Evolutionary conservation across 2,888 invertebrate genomes (phyloP).

Genomic region (Plusia festucae): DNA sequence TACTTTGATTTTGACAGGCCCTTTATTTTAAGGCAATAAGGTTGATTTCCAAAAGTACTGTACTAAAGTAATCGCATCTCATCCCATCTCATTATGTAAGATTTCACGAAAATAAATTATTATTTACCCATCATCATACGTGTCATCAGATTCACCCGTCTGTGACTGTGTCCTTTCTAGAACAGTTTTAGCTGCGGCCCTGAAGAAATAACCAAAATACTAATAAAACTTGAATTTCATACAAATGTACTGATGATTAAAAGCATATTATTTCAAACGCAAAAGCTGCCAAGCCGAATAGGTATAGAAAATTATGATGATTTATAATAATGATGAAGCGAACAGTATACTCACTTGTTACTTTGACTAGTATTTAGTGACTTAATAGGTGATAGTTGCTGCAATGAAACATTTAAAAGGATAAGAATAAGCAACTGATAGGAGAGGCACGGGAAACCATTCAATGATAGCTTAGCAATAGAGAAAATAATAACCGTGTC

Average conservation of each 20-base stretch:
- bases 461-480: conserved; percentile 59
- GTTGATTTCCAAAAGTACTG: no score
- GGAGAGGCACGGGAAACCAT: conserved; percentile 70
- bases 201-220: conserved; percentile 58
- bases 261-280: conserved; percentile 60
- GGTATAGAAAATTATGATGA: conserved; percentile 46
- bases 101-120: conserved; percentile 4
- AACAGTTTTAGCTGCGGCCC: conserved; percentile 90
- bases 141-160: conserved; percentile 88
- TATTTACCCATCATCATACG: conserved; percentile 91
- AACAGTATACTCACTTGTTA: conserved; percentile 83
- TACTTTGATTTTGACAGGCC: no score
- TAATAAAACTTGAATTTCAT: neutral
- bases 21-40: no score
- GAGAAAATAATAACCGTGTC: conserved; percentile 44
- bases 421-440: conserved; percentile 82
- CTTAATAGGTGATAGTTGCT: conserved; percentile 89
- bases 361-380: conserved; percentile 85
- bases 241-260: conserved; percentile 19
- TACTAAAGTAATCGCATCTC: no score
- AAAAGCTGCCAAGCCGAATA: conserved; percentile 69
- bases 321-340: conserved; percentile 56
- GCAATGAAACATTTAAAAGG: conserved; percentile 86
- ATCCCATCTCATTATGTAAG: neutral
- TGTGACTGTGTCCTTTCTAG: conserved; percentile 85